Percentiles rank a stretch among this genome's conserved stretches.
phyloP scores from a whole-genome alignment of 2,797 vertebrate genomes.

The Sebastolobus altivelis region DNA sequence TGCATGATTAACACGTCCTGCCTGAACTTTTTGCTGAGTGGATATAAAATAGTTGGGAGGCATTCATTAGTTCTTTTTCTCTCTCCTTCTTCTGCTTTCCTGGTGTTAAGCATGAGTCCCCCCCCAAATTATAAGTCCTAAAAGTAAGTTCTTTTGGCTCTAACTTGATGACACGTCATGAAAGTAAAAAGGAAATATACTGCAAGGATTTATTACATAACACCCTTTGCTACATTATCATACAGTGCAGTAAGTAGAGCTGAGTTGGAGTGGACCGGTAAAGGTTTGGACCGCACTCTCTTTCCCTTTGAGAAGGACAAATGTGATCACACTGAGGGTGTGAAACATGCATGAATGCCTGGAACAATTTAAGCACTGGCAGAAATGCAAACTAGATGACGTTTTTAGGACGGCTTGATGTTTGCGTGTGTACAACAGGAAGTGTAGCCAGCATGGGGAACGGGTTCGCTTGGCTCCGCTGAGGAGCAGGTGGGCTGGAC shows the following conservation, averaged over 20 bases:
- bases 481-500: constrained; percentile 65
- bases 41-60: constrained; percentile 14
- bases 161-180: neutral
- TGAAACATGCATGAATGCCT: constrained; percentile 73
- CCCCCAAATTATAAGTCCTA: neutral
- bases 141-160: neutral
- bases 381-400: constrained; percentile 46
- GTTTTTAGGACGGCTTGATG: constrained; percentile 3
- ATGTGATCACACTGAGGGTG: constrained; percentile 71
- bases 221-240: neutral
- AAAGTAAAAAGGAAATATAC: neutral
- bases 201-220: neutral
- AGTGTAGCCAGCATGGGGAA: constrained; percentile 46
- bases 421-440: constrained; percentile 49
- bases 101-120: neutral
- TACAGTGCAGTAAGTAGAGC: neutral
- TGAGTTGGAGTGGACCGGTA: constrained; percentile 7
- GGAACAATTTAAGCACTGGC: constrained; percentile 60
- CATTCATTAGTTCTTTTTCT: neutral
- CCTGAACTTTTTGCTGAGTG: constrained; percentile 17
- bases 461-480: constrained; percentile 44
- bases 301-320: constrained; percentile 50
- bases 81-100: neutral
- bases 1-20: constrained; percentile 23
- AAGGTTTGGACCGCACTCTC: constrained; percentile 28